Evolutionary conservation across 37 sponge, comb jelly and placozoan genomes (phyloP), one percentile per base, ranked within the genome.

Genomic region (Aplysina aerophoba): DNA sequence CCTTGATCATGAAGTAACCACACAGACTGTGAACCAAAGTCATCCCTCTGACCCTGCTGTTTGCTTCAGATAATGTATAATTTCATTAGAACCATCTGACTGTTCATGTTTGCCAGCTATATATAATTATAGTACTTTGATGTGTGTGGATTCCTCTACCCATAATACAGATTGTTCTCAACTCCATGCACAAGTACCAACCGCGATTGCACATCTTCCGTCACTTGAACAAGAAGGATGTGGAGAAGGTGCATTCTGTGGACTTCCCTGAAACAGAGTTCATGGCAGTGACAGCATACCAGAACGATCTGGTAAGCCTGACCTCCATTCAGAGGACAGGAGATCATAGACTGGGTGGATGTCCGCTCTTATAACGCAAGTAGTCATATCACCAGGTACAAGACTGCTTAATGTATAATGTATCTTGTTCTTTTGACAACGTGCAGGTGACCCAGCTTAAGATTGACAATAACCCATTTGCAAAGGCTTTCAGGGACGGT

Each of bases 401-500:
- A 3, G 4, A n/a, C 24, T 62, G 64, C 64, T 28, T 62, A 11
- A n/a, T n/a, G n/a, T n/a, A n/a, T n/a, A n/a, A n/a, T n/a, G n/a
- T n/a, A n/a, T n/a, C n/a, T n/a, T n/a, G n/a, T n/a, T n/a, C n/a
- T n/a, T 25, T 75, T 71, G 6, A 4, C 6, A 36, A 21, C 24
- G 53, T 60, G 27, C 55, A 88, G 91, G 90, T 94, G 15, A 94
- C 95, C 20, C 92, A 94, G 63, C 86, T 94, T 33, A 94, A 94
- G 59, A 94, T 94, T 27, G 92, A 94, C 69, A 79, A 94, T 64
- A 94, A 94, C 56, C 95, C 92, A 35, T 94, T 91, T 91, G 95
- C 95, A 20, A 94, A 91, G 65, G 95, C 92, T 14, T 94, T 94
- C 30, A 55, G 92, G 0, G 92, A 94, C 5, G 66, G 30, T 36